Conservation (phyloP, 1,140 invertebrate genomes). For the Schlechtendalia chinensis region DNA sequence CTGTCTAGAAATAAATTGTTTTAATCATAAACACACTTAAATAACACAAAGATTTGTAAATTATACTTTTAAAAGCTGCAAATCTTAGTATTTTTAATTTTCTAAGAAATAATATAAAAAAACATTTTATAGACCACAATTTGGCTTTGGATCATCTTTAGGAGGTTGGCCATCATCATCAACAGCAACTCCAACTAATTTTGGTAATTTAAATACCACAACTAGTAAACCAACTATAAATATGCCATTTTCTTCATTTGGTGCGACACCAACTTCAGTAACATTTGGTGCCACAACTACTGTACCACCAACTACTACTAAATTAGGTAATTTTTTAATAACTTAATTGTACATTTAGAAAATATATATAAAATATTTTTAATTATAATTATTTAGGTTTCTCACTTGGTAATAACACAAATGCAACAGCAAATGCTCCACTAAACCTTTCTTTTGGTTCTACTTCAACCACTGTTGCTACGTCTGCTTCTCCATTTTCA, state of each 20-base stretch:
- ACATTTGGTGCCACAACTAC: slow-evolving; percentile 18
- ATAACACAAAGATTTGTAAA: too few relatives aligned
- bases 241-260: slow-evolving; percentile 4
- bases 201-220: slow-evolving; percentile 10
- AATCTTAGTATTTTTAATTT: not conserved
- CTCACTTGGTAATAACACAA: slow-evolving; percentile 18
- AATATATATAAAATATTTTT: not conserved
- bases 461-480: not conserved
- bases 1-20: too few relatives aligned
- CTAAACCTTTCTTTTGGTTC: slow-evolving; percentile 38
- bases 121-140: slow-evolving; percentile 23
- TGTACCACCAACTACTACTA: slow-evolving; percentile 22
- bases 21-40: too few relatives aligned
- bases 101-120: not conserved
- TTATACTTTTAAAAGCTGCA: not conserved
- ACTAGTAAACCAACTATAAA: not conserved
- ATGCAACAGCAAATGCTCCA: slow-evolving; percentile 29
- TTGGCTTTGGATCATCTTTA: slow-evolving; percentile 31
- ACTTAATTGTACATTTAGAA: not conserved
- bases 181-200: slow-evolving; percentile 15
- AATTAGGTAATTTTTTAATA: slow-evolving; percentile 16
- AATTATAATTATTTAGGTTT: slow-evolving; percentile 13
- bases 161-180: slow-evolving; percentile 28
- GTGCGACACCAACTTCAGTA: not conserved
- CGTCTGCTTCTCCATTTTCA: slow-evolving; percentile 25